Conservation (phyloP, 2,888 invertebrate species). For the Uloborus plumipes region DNA sequence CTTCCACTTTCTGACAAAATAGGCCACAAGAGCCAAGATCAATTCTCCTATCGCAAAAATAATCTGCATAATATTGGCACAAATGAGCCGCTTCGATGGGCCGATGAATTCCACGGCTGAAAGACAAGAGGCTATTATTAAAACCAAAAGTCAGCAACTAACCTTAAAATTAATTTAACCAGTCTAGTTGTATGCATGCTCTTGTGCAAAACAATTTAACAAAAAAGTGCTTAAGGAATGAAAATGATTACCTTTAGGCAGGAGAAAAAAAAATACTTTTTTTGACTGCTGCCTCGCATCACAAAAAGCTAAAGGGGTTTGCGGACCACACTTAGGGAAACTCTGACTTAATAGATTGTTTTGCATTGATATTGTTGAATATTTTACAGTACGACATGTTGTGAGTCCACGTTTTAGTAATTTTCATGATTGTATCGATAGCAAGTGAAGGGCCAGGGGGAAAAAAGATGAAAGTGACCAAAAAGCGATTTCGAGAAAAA, state of each 20-base stretch:
- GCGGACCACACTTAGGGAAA: no score
- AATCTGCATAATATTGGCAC: slow-evolving; percentile 63
- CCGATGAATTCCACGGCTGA: slow-evolving; percentile 60
- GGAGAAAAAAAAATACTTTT: no score
- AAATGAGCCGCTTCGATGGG: slow-evolving; percentile 49
- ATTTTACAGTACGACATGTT: no score
- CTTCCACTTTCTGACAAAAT: slow-evolving; percentile 52
- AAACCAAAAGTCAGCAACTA: neutral
- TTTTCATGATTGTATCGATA: no score
- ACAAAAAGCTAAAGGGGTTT: no score
- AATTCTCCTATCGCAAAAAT: slow-evolving; percentile 63
- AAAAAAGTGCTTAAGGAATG: neutral
- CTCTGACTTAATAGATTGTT: no score
- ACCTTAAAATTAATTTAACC: neutral
- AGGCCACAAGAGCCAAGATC: slow-evolving; percentile 46
- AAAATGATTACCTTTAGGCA: neutral
- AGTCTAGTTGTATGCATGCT: neutral
- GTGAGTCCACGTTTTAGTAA: no score
- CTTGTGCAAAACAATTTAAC: neutral
- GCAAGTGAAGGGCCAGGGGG: no score
- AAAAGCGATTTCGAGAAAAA: no score
- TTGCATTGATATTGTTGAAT: no score
- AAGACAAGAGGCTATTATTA: neutral
- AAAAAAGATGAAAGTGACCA: no score
- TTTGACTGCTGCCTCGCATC: no score